These are phyloP conservation scores for Ricordea florida DNA, from an alignment of 92 coral and sea anemone species.

Conservation along the genomic window DNA sequence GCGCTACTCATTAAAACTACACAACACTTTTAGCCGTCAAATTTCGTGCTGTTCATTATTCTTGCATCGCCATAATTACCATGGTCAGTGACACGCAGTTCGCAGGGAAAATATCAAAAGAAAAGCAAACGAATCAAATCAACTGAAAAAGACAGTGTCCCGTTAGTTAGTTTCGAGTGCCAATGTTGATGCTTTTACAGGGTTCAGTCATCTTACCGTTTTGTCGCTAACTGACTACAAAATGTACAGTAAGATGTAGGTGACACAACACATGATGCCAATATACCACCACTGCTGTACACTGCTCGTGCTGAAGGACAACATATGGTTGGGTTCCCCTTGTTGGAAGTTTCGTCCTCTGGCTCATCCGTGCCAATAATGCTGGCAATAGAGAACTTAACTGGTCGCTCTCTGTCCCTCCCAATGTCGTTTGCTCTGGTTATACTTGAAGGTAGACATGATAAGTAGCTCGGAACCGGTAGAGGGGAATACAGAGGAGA, in stretches of 20 bases:
- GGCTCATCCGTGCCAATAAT: constrained; percentile 80
- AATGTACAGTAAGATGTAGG: constrained; percentile 20
- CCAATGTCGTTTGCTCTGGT: constrained; percentile 31
- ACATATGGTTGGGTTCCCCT: not conserved
- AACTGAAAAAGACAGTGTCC: not conserved
- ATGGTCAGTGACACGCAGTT: too few relatives aligned
- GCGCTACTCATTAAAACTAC: too few relatives aligned
- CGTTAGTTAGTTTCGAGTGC: not conserved
- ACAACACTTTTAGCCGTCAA: too few relatives aligned
- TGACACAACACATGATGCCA: constrained; percentile 14
- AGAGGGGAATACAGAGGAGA: constrained; percentile 65
- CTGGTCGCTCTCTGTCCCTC: constrained; percentile 63
- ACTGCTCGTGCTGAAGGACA: constrained; percentile 2
- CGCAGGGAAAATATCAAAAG: too few relatives aligned
- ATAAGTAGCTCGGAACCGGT: constrained; percentile 55
- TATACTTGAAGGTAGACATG: constrained; percentile 58
- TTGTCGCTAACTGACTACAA: constrained; percentile 26
- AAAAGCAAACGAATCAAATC: not conserved
- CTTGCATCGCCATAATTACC: too few relatives aligned
- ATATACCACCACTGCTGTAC: not conserved
- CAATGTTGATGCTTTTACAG: not conserved
- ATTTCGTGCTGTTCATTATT: too few relatives aligned
- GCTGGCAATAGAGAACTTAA: constrained; percentile 82
- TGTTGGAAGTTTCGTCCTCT: constrained; percentile 24
- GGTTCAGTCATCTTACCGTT: not conserved